phyloP scores from a whole-genome alignment of 2,113 vertebrate species.

The Rhinichthys klamathensis region DNA sequence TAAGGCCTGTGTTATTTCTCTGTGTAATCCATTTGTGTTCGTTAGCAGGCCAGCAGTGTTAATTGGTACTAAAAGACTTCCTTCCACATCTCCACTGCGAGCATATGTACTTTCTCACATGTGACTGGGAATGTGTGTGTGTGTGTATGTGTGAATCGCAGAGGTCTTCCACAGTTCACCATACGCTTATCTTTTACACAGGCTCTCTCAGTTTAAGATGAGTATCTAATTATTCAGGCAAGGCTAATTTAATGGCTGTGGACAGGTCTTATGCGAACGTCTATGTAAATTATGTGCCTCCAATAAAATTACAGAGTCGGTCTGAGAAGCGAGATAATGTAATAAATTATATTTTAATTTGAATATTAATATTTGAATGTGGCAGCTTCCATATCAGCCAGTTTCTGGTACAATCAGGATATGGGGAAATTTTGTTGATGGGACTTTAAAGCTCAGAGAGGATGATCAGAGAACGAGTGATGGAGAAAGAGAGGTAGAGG shows the following conservation, averaged over 20 bases:
- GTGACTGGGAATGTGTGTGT: slow-evolving; percentile 28
- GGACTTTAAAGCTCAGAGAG: slow-evolving; percentile 62
- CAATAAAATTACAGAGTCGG: slow-evolving; percentile 78
- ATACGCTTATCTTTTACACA: slow-evolving; percentile 58
- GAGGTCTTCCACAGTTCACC: slow-evolving; percentile 48
- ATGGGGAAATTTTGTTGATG: slow-evolving; percentile 69
- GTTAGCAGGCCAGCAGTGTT: slow-evolving; percentile 33
- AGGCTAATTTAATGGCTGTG: slow-evolving; percentile 85
- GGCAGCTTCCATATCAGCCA: slow-evolving; percentile 70
- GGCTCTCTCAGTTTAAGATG: slow-evolving; percentile 79
- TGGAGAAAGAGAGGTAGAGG: slow-evolving; percentile 26
- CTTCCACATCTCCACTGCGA: not conserved
- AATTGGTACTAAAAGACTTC: slow-evolving; percentile 22
- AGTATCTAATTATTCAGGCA: slow-evolving; percentile 84
- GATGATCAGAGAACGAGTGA: slow-evolving; percentile 39
- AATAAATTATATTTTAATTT: slow-evolving; percentile 72
- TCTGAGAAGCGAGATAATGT: slow-evolving; percentile 85
- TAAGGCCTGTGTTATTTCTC: slow-evolving; percentile 12
- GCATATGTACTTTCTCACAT: slow-evolving; percentile 25
- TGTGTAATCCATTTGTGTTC: slow-evolving; percentile 5
- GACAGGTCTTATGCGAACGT: slow-evolving; percentile 78
- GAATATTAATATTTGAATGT: slow-evolving; percentile 76
- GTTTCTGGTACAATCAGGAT: slow-evolving; percentile 70
- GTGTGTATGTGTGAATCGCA: slow-evolving; percentile 38
- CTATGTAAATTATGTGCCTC: slow-evolving; percentile 82